Evolutionary conservation across 2,113 vertebrate genomes (phyloP), one percentile per base, ranked within the genome.

Genomic region (Australoheros scitulus): DNA sequence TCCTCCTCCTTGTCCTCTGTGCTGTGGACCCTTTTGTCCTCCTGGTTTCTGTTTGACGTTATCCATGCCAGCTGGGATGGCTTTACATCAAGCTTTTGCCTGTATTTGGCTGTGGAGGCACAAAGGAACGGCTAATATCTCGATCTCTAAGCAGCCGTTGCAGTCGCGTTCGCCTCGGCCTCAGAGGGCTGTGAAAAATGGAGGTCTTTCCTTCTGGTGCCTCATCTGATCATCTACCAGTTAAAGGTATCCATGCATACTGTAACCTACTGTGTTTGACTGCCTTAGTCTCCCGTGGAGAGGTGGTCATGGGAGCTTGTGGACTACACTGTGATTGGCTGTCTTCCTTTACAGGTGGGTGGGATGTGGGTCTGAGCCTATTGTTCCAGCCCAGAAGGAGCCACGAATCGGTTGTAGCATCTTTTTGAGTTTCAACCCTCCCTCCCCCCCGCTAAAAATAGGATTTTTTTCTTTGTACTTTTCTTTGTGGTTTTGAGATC

Each of bases 301-400:
- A 94, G 89, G 89, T 85, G 92, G 92, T 94, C 84, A 92, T 94
- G 92, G 92, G 95, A 94, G 91, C 88, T 92, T 92, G 88, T 91
- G 92, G 93, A 95, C 92, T 94, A 91, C 94, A 94, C 95, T 95
- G 94, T 95, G 94, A 95, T 91, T 94, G 93, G 93, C 88, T 91
- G 15, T 81, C 81, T 81, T 88, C 84, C 81, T 82, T 52, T 60
- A 74, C 26, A 2, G 22, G 41, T 20, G 65, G 65, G 55, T 17
- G 32, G 64, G 82, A 81, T 74, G 38, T 80, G 89, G 79, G 76
- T 61, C 36, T 50, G 57, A 81, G 88, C 83, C 81, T 11, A 10
- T 90, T 76, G 38, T 38, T 82, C 87, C 22, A n/a, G 24, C 87
- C 81, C 59, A 80, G 70, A 80, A 92, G 79, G 85, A 88, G 84